A percentile compares a stretch with the other conserved stretches of the same genome.
These are phyloP conservation scores for Uromys caudimaculatus DNA, from an alignment of 2,797 vertebrate species.

Conservation along the genomic window DNA sequence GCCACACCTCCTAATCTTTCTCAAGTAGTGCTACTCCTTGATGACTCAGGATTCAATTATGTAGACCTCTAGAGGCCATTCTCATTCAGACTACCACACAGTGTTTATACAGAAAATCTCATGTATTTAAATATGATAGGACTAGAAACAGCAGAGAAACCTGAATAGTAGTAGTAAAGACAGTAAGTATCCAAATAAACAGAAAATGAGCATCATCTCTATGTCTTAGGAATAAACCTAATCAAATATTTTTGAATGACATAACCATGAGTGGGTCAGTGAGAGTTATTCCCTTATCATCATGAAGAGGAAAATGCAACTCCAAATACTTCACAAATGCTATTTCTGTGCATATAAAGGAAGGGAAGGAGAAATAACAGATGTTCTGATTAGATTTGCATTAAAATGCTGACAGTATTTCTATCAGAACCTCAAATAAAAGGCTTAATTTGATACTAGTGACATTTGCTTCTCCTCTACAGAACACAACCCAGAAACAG, in stretches of 20 bases:
- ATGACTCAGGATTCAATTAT: not conserved
- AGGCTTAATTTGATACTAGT: not conserved
- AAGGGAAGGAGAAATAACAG: not conserved
- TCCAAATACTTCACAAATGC: not conserved
- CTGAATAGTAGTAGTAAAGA: conserved; percentile 10
- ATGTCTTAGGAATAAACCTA: not conserved
- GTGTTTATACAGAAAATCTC: not conserved
- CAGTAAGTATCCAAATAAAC: not conserved
- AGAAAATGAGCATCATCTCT: not conserved
- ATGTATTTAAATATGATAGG: not conserved
- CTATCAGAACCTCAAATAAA: conserved; percentile 2
- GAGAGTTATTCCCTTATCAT: not conserved
- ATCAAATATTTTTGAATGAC: not conserved
- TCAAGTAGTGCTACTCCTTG: not conserved
- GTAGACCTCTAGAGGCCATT: not conserved
- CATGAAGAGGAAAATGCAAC: not conserved
- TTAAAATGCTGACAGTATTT: not conserved
- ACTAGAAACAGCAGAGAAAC: not conserved
- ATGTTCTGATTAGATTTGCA: not conserved
- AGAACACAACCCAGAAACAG: not conserved
- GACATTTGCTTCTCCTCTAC: not conserved
- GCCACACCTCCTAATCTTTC: not conserved
- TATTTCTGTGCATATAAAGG: not conserved
- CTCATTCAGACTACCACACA: not conserved
- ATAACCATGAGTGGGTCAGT: not conserved